These are phyloP conservation scores for Cheilosia grossa DNA, from an alignment of 2,888 invertebrate species.

Conservation along the genomic window DNA sequence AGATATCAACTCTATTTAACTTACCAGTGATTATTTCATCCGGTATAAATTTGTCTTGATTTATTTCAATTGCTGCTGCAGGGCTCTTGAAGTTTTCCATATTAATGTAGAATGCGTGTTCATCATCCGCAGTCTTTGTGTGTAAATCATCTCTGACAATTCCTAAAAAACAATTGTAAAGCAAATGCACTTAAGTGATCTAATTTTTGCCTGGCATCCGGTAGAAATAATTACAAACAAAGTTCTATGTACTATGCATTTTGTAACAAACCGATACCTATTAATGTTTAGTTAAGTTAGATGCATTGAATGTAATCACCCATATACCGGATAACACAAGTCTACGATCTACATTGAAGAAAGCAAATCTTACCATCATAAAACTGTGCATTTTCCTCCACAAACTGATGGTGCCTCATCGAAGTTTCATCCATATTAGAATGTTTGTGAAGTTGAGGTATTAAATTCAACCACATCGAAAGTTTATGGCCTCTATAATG, in stretches of 20 bases:
- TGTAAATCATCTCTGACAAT: slow-evolving; percentile 89
- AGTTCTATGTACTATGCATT: too few species aligned
- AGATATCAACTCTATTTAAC: too few species aligned
- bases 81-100: neutral
- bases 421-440: slow-evolving; percentile 90
- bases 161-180: slow-evolving; percentile 84
- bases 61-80: neutral
- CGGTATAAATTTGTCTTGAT: neutral
- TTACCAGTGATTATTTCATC: slow-evolving; percentile 27
- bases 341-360: neutral
- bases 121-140: slow-evolving; percentile 79
- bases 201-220: neutral
- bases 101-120: slow-evolving; percentile 74
- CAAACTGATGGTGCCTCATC: slow-evolving; percentile 94
- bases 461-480: slow-evolving; percentile 95
- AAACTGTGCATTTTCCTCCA: slow-evolving; percentile 90
- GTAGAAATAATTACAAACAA: neutral
- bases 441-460: slow-evolving; percentile 94
- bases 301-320: too few species aligned
- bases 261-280: too few species aligned
- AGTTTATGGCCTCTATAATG: slow-evolving; percentile 97
- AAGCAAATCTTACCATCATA: slow-evolving; percentile 87
- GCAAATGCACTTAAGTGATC: slow-evolving; percentile 16
- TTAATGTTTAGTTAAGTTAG: too few species aligned
- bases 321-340: neutral